Evolutionary conservation across 2,797 vertebrate species (phyloP), one percentile per base, ranked within the genome.

Genomic region (Platyrinchus mystaceus): DNA sequence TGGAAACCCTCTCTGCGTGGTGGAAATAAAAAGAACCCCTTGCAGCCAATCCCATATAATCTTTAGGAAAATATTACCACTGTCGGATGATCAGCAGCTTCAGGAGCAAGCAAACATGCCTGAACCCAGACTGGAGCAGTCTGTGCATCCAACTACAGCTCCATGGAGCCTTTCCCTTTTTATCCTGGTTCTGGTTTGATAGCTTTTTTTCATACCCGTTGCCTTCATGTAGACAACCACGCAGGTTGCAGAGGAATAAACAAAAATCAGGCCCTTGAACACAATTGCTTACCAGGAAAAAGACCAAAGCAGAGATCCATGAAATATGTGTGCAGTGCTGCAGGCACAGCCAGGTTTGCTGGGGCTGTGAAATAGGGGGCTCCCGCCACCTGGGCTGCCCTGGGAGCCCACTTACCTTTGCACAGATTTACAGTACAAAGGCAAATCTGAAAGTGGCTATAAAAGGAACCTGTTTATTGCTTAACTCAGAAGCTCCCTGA

Each of bases 291-390:
- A 17, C 19, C 0, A 0, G 67, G 89, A 60, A 53, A 28, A 83
- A 75, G 69, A 70, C 60, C 47, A 34, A 12, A 12, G 19, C 8
- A 12, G 43, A 76, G 27, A 58, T 59, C 79, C 30, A 0, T 41
- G 18, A 39, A 60, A 41, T 37, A 19, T 0, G 0, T 32, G 53
- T 37, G 15, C 1, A 3, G 53, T 0, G 0, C n/a, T 43, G 80
- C 30, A 46, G 68, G 71, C 55, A 36, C 66, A 71, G 66, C 20
- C 44, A 16, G 34, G 21, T 81, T 79, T 53, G 32, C 50, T 5
- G 2, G 30, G 67, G 26, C 67, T 64, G 27, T 64, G 77, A n/a
- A 27, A 5, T 0, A 2, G 10, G 23, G n/a, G n/a, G 32, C 6
- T 79, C 43, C 53, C 12, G 30, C 43, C 5, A 10, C 37, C 50